Evolutionary conservation across 2,797 vertebrate genomes (phyloP).

Genomic region (Phaenicophaeus curvirostris): DNA sequence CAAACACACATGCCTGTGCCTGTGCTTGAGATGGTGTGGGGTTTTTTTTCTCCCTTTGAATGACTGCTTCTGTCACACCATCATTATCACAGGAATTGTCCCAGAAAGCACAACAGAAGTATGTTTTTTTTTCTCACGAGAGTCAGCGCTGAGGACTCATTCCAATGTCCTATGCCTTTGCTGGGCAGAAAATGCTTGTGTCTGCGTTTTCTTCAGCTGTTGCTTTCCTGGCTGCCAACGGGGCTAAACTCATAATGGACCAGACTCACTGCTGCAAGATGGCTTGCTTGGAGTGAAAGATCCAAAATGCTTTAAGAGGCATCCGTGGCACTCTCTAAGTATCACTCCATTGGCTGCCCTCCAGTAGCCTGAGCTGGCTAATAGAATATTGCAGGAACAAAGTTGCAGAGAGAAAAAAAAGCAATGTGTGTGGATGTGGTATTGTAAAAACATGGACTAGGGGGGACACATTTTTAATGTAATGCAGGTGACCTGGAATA

Average conservation of each 20-base stretch:
- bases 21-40: background rate
- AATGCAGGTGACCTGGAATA: background rate
- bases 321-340: background rate
- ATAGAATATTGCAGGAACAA: background rate
- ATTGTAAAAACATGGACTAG: background rate
- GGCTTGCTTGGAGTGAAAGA: background rate
- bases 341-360: background rate
- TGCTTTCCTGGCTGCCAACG: background rate
- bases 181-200: conserved; percentile 6
- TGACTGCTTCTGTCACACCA: background rate
- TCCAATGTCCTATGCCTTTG: background rate
- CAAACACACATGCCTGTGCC: background rate
- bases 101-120: background rate
- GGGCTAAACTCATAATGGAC: background rate
- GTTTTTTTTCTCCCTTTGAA: background rate
- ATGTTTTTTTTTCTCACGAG: background rate
- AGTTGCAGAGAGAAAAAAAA: background rate
- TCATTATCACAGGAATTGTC: background rate
- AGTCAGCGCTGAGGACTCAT: background rate
- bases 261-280: conserved; percentile 16
- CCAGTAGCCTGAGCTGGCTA: conserved; percentile 16
- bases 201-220: conserved; percentile 38
- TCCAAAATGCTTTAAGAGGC: background rate
- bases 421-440: background rate
- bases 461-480: background rate